phyloP scores from a whole-genome alignment of 1,140 invertebrate genomes.

The Brachionus paranguensis region DNA sequence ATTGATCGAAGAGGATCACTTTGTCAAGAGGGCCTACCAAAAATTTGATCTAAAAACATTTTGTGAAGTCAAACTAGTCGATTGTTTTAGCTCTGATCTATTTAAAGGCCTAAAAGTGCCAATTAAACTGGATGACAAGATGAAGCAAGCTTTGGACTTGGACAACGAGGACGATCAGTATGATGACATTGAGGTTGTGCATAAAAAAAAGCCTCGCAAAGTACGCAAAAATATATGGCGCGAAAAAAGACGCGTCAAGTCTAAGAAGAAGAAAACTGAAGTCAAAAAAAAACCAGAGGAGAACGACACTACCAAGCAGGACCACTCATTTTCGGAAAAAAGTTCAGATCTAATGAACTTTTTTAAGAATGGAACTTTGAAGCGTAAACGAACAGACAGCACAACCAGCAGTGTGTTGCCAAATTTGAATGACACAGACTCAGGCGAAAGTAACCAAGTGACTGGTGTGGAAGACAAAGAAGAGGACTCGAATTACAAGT shows the following conservation, averaged over 20 bases:
- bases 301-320: background rate
- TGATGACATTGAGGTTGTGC: background rate
- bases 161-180: background rate
- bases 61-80: constrained; percentile 8
- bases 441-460: no score
- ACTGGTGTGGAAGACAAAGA: background rate
- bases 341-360: background rate
- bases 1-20: constrained; percentile 4
- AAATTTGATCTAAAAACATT: background rate
- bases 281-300: background rate
- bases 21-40: background rate
- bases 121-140: background rate
- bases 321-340: background rate
- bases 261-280: background rate
- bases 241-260: background rate
- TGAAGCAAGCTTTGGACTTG: background rate
- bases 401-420: background rate
- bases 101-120: background rate
- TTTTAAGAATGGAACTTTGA: background rate
- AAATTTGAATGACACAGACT: background rate
- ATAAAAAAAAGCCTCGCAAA: background rate
- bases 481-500: background rate
- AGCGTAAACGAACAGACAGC: background rate
- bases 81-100: constrained; percentile 6
- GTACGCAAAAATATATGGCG: background rate